Percentiles rank a stretch among this genome's conserved stretches.
Conservation (phyloP, 2,797 vertebrate genomes). For the Lithobates pipiens region DNA sequence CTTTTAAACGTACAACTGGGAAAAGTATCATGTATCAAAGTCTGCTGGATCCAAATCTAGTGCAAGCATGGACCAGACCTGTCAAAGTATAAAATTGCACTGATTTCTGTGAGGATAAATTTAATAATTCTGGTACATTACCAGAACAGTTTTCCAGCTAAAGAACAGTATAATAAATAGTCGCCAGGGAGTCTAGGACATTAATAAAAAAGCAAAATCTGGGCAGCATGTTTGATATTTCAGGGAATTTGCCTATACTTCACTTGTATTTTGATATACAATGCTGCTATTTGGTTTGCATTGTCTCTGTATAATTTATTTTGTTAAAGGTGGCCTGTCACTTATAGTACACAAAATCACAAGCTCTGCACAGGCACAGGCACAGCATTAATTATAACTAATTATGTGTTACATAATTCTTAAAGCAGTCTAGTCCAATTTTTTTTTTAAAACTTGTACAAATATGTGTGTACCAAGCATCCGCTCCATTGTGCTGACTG, state of each 20-base stretch:
- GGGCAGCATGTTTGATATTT: conserved; percentile 27
- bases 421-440: not conserved
- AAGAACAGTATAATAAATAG: conserved; percentile 37
- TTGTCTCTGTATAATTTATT: not conserved
- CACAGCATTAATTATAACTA: not conserved
- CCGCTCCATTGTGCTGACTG: not conserved
- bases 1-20: conserved; percentile 45
- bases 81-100: conserved; percentile 45
- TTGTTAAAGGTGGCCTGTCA: not conserved
- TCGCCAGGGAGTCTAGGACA: conserved; percentile 40
- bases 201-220: conserved; percentile 21
- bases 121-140: conserved; percentile 16
- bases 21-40: conserved; percentile 43
- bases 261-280: conserved; percentile 1
- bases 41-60: conserved; percentile 48
- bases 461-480: not conserved
- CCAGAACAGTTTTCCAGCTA: conserved; percentile 12
- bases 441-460: not conserved
- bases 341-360: not conserved
- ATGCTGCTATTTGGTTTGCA: not conserved
- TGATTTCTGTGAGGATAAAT: conserved; percentile 6
- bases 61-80: conserved; percentile 41
- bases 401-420: not conserved
- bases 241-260: conserved; percentile 19
- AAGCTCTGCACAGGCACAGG: not conserved